Evolutionary conservation across 2,888 invertebrate genomes (phyloP).

Genomic region (Eugnorisma glareosa): DNA sequence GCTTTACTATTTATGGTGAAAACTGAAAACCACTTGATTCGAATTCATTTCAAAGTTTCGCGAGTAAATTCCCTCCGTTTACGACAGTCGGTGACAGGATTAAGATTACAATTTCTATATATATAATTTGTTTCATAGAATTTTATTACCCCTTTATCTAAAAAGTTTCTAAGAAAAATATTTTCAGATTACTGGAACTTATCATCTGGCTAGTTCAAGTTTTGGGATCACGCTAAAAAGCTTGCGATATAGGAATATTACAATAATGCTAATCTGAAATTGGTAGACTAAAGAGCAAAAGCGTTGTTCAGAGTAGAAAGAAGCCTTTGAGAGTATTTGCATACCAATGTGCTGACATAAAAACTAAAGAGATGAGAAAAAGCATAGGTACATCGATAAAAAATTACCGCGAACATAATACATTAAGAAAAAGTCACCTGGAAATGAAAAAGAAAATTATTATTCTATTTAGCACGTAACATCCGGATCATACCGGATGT

Average conservation of each 20-base stretch:
- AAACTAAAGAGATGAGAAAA: background rate
- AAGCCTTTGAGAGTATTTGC: background rate
- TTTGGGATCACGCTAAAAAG: background rate
- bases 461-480: conserved; percentile 60
- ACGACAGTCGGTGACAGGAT: conserved; percentile 49
- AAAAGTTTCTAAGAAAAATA: conserved; percentile 33
- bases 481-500: conserved; percentile 66
- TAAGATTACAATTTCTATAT: conserved; percentile 58
- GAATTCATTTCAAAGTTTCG: conserved; percentile 57
- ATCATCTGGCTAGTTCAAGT: background rate
- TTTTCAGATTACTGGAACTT: conserved; percentile 23
- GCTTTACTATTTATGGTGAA: conserved; percentile 45
- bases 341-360: background rate
- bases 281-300: background rate
- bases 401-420: background rate
- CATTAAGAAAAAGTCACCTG: background rate
- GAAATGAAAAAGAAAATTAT: conserved; percentile 6
- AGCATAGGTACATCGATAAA: background rate
- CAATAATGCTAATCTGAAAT: background rate
- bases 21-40: conserved; percentile 56
- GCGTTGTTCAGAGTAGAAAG: background rate
- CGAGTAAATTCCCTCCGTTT: conserved; percentile 59
- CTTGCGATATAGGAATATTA: background rate
- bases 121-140: conserved; percentile 44
- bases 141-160: conserved; percentile 31